Evolutionary conservation across 92 coral and sea anemone genomes (phyloP).

Genomic region (Zoanthus sociatus): DNA sequence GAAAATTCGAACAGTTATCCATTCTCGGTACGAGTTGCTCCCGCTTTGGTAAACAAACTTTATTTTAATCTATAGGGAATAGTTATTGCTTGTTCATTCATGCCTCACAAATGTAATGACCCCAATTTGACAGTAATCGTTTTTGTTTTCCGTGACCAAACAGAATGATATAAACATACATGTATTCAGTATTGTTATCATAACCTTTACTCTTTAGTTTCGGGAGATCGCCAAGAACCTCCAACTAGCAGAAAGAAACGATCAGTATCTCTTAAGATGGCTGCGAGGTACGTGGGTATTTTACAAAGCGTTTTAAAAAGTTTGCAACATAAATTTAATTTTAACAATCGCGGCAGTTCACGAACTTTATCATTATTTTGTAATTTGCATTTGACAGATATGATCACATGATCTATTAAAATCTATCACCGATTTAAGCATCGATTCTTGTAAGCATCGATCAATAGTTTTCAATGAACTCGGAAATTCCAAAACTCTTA

Average conservation of each 20-base stretch:
- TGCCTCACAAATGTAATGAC: too few relatives aligned
- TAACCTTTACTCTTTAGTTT: slow-evolving; percentile 48
- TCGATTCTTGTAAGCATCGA: neutral
- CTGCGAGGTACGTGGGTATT: slow-evolving; percentile 72
- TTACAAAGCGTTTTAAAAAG: neutral
- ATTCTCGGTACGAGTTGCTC: too few relatives aligned
- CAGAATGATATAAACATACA: neutral
- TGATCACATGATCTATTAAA: neutral
- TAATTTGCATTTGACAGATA: neutral
- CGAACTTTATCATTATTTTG: neutral
- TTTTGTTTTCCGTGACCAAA: too few relatives aligned
- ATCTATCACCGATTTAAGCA: neutral
- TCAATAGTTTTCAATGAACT: neutral
- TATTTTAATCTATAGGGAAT: too few relatives aligned
- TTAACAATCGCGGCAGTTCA: neutral
- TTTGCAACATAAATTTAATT: neutral
- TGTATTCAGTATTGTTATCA: neutral
- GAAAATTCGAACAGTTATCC: too few relatives aligned
- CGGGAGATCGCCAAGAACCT: slow-evolving; percentile 64
- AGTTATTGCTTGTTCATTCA: too few relatives aligned
- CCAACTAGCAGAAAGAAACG: slow-evolving; percentile 67
- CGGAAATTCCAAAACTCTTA: too few relatives aligned
- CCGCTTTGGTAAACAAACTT: too few relatives aligned
- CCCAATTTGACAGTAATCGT: too few relatives aligned
- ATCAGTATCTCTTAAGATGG: slow-evolving; percentile 80